Base-by-base conservation (phyloP, 2,888 invertebrate genomes). In the Eumerus sabulonum region DNA sequence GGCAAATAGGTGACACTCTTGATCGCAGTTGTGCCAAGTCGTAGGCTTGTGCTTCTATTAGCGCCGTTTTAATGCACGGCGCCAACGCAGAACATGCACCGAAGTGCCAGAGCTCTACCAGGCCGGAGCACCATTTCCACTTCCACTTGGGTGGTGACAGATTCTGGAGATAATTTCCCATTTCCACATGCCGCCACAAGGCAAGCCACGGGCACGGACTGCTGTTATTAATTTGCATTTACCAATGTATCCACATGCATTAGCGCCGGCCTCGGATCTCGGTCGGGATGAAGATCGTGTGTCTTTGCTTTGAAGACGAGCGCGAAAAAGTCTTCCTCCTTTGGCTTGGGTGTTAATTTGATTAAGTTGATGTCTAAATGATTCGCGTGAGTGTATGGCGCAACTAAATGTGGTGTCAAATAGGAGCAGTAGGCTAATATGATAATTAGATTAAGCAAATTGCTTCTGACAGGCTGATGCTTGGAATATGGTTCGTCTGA, bases 231-330 rank as follows among this genome's bases (percentile, higher is more conserved):
- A 77, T 77, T 77, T 77, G 77, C 77, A 77, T 77, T n/a, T 63
- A 57, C 57, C 67, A 77, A 77, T 77, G 77, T 73, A 77, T 77
- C 73, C 77, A 63, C 77, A 77, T 77, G 77, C 77, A 77, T 77
- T 77, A 77, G 67, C 57, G 59, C 62, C 50, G 40, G 16, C 14
- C 48, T 9, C 35, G 47, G 45, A 60, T 60, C 36, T 9, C 40
- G 40, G 9, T 11, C 59, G 47, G 48, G 48, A 13, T 38, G 67
- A 62, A 60, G 67, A 51, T 18, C 45, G 42, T 56, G 42, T 44
- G 42, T 42, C 47, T 40, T 59, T 48, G 47, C 47, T 27, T 27
- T 47, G 47, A 50, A 56, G 62, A 60, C 40, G 42, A 42, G 40
- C 11, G 40, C 2, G 27, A n/a, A n/a, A n/a, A 62, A 66, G 72